A percentile compares a stretch with the other conserved stretches of the same genome.
These are phyloP conservation scores for Lepidurus arcticus DNA, from an alignment of 1,140 invertebrate genomes.

Conservation along the genomic window DNA sequence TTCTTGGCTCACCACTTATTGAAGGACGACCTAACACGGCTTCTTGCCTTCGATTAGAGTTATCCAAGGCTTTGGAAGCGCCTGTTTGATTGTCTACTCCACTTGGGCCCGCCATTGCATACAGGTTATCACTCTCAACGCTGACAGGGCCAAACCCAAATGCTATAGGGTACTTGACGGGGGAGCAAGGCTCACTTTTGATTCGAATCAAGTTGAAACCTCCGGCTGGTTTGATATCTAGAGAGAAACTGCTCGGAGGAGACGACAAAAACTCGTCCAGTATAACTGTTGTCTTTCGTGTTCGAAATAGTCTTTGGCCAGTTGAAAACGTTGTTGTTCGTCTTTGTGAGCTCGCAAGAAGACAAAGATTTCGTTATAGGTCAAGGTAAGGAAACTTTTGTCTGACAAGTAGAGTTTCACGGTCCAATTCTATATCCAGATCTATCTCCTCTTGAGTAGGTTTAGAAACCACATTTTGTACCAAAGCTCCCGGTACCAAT, in stretches of 20 bases:
- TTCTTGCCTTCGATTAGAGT: no score
- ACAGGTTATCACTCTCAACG: no score
- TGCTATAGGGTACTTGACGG: no score
- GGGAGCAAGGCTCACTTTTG: no score
- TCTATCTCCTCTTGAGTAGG: background rate
- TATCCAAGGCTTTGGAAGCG: no score
- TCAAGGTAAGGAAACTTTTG: background rate
- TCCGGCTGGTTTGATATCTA: background rate
- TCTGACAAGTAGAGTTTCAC: background rate
- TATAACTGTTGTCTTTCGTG: background rate
- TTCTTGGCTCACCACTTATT: background rate
- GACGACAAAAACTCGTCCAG: background rate
- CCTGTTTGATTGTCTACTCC: no score
- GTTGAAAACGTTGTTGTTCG: background rate
- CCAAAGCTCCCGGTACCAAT: no score
- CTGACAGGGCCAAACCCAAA: no score
- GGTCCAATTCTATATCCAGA: background rate
- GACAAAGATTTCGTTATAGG: background rate
- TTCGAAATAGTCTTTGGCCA: background rate
- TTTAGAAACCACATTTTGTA: background rate
- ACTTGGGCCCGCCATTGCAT: no score
- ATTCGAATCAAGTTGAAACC: background rate
- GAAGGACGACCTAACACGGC: no score
- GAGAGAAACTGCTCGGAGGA: background rate
- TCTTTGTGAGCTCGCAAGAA: background rate